Percentiles rank a stretch among this genome's conserved stretches.
Conservation (phyloP, 2,888 invertebrate species). For the Chironomus tentans region DNA sequence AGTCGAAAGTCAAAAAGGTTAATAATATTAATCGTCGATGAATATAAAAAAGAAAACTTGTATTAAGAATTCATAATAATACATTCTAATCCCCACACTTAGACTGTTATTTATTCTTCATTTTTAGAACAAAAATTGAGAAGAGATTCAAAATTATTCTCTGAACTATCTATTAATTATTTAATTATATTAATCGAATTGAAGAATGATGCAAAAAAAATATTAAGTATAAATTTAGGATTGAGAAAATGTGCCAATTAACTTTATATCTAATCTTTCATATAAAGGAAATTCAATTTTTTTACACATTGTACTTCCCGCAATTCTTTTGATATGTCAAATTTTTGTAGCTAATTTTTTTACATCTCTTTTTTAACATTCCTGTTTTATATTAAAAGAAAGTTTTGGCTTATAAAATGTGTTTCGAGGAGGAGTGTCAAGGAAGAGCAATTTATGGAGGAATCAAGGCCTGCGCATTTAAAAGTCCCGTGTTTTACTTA, state of each 20-base stretch:
- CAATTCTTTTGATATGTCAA: not conserved
- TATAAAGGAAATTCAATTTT: not conserved
- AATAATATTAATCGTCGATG: not conserved
- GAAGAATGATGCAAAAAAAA: not conserved
- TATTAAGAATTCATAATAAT: not conserved
- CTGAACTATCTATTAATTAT: not conserved
- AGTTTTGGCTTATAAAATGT: too few relatives aligned
- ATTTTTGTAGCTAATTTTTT: not conserved
- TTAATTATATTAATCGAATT: not conserved
- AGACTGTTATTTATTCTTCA: slow-evolving; percentile 11
- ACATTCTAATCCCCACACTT: not conserved
- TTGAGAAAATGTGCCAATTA: slow-evolving; percentile 5
- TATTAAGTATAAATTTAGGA: not conserved
- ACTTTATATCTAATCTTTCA: not conserved
- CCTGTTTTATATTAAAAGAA: too few relatives aligned
- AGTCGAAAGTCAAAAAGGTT: not conserved
- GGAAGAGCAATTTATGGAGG: not conserved
- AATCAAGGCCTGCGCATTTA: too few relatives aligned
- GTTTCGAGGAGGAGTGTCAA: too few relatives aligned
- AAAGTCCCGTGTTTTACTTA: too few relatives aligned
- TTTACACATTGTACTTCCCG: not conserved
- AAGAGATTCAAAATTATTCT: not conserved
- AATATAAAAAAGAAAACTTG: not conserved
- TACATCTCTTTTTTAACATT: not conserved
- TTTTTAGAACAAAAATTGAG: not conserved